Evolutionary conservation across 1,140 invertebrate species (phyloP).

Genomic region (Eciton burchellii): DNA sequence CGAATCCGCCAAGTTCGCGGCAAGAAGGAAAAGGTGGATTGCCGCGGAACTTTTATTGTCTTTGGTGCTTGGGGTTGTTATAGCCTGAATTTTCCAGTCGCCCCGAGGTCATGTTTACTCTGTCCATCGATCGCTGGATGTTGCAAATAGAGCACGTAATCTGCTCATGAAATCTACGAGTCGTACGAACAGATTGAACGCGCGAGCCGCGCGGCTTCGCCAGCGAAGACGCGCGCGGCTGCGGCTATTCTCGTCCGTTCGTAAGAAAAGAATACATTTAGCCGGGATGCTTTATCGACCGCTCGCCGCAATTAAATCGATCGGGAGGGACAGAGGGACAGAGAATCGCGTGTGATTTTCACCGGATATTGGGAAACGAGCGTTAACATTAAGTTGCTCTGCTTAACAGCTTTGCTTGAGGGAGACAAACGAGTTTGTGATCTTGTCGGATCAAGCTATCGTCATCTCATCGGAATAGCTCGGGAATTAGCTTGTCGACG

Average conservation of each 20-base stretch:
- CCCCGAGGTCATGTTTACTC: slow-evolving; percentile 51
- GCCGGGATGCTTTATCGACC: neutral
- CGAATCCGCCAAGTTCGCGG: slow-evolving; percentile 17
- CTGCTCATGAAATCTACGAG: slow-evolving; percentile 55
- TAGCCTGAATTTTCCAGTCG: slow-evolving; percentile 29
- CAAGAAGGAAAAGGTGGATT: slow-evolving; percentile 24
- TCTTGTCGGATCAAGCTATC: too few species aligned
- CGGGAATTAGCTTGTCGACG: neutral
- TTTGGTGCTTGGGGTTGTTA: slow-evolving; percentile 41
- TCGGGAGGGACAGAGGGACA: neutral
- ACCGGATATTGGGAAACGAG: neutral
- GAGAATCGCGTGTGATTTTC: neutral
- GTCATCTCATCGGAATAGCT: too few species aligned
- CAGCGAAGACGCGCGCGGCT: neutral
- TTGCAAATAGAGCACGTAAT: slow-evolving; percentile 51
- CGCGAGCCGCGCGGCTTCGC: neutral
- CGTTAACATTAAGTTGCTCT: too few species aligned
- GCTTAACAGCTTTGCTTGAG: too few species aligned
- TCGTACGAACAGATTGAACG: slow-evolving; percentile 33
- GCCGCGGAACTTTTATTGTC: slow-evolving; percentile 14
- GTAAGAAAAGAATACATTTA: neutral
- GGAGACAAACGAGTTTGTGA: too few species aligned
- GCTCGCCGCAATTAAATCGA: slow-evolving; percentile 11
- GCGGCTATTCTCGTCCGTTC: neutral
- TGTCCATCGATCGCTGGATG: slow-evolving; percentile 43